Evolutionary conservation across 2,113 vertebrate genomes (phyloP).

Genomic region (Dicerorhinus sumatrensis): DNA sequence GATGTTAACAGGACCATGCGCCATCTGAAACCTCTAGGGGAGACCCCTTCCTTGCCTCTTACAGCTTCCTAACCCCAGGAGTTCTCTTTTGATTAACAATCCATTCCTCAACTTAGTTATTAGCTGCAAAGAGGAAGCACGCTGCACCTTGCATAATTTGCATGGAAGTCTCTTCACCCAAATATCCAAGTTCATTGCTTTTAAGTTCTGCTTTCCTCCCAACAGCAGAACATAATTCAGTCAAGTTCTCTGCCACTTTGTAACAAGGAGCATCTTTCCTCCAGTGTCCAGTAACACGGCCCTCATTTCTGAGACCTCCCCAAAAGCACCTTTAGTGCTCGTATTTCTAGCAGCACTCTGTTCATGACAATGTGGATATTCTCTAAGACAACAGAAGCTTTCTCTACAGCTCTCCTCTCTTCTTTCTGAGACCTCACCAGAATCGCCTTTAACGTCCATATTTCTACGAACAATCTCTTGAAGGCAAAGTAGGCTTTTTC

Average conservation of each 20-base stretch:
- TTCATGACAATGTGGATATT: rapidly evolving
- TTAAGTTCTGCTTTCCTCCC: background rate
- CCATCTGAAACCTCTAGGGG: background rate
- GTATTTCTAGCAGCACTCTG: background rate
- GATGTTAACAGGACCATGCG: background rate
- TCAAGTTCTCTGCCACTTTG: background rate
- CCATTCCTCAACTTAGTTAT: background rate
- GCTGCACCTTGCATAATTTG: background rate
- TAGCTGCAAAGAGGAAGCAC: background rate
- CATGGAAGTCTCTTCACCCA: background rate
- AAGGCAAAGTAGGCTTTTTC: background rate
- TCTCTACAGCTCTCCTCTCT: background rate
- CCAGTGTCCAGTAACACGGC: background rate
- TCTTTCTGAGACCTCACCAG: background rate
- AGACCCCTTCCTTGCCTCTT: background rate
- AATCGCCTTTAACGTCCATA: background rate
- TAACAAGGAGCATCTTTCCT: background rate
- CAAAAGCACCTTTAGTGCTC: background rate
- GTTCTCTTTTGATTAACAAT: background rate
- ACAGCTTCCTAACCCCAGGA: background rate
- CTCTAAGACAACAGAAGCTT: background rate
- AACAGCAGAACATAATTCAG: background rate
- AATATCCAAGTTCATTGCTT: background rate
- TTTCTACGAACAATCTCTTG: background rate
- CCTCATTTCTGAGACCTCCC: background rate